Evolutionary conservation across 2,888 invertebrate species (phyloP).

Genomic region (Ptilodon capucinus): DNA sequence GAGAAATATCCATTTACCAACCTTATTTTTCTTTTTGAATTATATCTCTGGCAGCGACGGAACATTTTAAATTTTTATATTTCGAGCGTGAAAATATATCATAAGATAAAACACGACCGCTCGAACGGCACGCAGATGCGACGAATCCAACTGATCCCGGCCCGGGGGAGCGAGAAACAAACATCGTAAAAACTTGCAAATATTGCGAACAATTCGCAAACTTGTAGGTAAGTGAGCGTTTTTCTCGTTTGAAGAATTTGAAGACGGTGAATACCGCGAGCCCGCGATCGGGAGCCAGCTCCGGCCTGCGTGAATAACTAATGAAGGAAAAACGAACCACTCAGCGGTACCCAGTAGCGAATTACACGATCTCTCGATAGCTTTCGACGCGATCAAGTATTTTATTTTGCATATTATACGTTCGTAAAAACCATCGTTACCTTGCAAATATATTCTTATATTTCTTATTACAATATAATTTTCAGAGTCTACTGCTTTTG

Average conservation of each 20-base stretch:
- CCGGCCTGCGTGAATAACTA: slow-evolving; percentile 44
- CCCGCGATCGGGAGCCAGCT: slow-evolving; percentile 25
- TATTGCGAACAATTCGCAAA: slow-evolving; percentile 62
- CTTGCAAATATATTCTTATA: slow-evolving; percentile 41
- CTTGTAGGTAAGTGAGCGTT: slow-evolving; percentile 57
- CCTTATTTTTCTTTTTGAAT: slow-evolving; percentile 28
- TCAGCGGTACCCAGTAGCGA: slow-evolving; percentile 33
- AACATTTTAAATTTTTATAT: slow-evolving; percentile 35
- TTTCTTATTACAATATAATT: too few species aligned
- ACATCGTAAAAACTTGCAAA: slow-evolving; percentile 69
- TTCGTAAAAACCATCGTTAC: slow-evolving; percentile 39
- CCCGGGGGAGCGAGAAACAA: slow-evolving; percentile 54
- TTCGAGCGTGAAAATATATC: slow-evolving; percentile 42
- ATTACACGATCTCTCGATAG: slow-evolving; percentile 38
- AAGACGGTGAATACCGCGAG: slow-evolving; percentile 4
- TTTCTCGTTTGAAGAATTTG: slow-evolving; percentile 49
- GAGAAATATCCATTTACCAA: slow-evolving; percentile 19
- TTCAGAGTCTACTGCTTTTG: not conserved
- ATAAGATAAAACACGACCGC: slow-evolving; percentile 55
- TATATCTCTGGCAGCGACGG: slow-evolving; percentile 25
- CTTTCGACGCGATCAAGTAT: slow-evolving; percentile 45
- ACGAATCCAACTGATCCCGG: slow-evolving; percentile 58
- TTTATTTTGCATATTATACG: slow-evolving; percentile 53
- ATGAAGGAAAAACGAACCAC: slow-evolving; percentile 53
- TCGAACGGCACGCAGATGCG: slow-evolving; percentile 66